Conservation (phyloP, 2,113 vertebrate genomes). For the Lycaon pictus region DNA sequence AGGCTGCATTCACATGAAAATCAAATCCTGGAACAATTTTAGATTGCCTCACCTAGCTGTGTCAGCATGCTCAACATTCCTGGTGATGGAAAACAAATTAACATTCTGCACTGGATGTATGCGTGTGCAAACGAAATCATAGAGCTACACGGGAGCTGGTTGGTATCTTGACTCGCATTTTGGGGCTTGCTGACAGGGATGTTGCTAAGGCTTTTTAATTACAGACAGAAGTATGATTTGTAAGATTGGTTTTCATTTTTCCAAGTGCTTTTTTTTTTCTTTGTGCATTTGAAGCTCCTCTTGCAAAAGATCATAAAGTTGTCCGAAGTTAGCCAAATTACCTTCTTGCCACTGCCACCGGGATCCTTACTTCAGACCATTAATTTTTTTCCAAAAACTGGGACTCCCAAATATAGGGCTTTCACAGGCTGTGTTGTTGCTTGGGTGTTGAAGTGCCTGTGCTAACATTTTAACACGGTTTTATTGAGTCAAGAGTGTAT, state of each 20-base stretch:
- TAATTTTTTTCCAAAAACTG: conserved; percentile 32
- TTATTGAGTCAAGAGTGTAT: neutral
- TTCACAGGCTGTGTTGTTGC: neutral
- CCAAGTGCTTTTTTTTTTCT: neutral
- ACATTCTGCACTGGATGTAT: neutral
- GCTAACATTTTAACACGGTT: conserved; percentile 29
- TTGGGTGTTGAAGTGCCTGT: neutral
- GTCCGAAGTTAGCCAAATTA: neutral
- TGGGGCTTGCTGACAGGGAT: conserved; percentile 32
- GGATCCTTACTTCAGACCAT: neutral
- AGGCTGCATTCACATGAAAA: conserved; percentile 71
- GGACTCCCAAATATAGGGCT: neutral
- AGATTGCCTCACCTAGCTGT: conserved; percentile 56
- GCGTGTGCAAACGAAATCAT: neutral
- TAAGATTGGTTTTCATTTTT: conserved; percentile 32
- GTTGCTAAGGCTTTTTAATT: conserved; percentile 58
- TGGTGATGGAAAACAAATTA: conserved; percentile 45
- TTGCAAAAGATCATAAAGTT: neutral
- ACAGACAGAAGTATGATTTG: neutral
- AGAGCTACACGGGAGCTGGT: neutral
- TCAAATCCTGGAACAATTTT: conserved; percentile 75
- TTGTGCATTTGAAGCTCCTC: neutral
- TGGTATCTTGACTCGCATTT: conserved; percentile 58
- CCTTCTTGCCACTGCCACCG: neutral
- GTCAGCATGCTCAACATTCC: conserved; percentile 8